Evolutionary conservation across 2,797 vertebrate species (phyloP), one percentile per base, ranked within the genome.

Genomic region (Vespertilio murinus): DNA sequence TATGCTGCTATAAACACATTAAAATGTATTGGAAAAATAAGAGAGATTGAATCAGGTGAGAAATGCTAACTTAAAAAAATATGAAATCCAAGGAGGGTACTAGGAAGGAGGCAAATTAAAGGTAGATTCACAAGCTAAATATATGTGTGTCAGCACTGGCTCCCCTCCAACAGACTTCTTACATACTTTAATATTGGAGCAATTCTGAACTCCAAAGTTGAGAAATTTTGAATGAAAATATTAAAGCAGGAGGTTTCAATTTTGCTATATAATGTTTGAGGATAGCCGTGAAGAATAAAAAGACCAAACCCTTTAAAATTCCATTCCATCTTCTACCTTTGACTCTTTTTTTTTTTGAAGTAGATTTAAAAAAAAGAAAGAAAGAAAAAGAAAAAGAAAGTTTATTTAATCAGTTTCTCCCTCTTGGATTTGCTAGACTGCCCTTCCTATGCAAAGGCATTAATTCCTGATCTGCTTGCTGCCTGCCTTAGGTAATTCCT

Each of bases 401-500:
- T 61, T 90, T 69, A 73, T 81, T 96, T 95, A 96, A 85, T 94
- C 88, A 93, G 74, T 95, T 96, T 91, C 93, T 96, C 88, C 97
- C 90, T 95, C 77, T 96, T 96, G 40, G 65, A 94, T 93, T 95
- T 97, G 49, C 81, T 93, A 75, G 84, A 90, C 83, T 92, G 84
- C 33, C 74, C 42, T 87, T 94, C 64, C 65, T 90, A 74, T 59
- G 40, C 81, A 93, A 90, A 96, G 81, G 47, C 45, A 71, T 69
- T 70, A 70, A 92, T 87, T 97, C 89, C 91, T 92, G 95, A 67
- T 87, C 95, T 95, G 89, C 83, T 97, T 98, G 97, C 96, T 97
- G 97, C 94, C 92, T 97, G 94, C 91, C 96, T 92, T 96, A 94
- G 96, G 94, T 97, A 97, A 97, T 96, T 97, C 95, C 93, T 97